Evolutionary conservation across 2,113 vertebrate genomes (phyloP).

Genomic region (Ursus arctos): DNA sequence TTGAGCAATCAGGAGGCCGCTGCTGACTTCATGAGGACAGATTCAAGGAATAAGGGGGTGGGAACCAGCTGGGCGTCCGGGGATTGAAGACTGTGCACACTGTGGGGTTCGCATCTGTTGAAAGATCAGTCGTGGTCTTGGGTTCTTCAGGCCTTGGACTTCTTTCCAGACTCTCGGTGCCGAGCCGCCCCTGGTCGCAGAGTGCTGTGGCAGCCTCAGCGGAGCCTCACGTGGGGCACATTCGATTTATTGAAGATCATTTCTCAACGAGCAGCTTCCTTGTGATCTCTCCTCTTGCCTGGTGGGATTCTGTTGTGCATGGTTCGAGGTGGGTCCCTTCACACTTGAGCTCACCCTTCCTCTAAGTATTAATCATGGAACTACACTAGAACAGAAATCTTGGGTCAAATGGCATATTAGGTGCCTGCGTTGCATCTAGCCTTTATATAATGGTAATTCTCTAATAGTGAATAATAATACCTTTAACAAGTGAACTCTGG

Average conservation of each 20-base stretch:
- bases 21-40: background rate
- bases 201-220: background rate
- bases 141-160: background rate
- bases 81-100: background rate
- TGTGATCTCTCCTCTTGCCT: background rate
- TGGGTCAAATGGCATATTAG: conserved; percentile 30
- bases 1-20: background rate
- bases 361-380: conserved; percentile 63
- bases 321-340: background rate
- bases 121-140: background rate
- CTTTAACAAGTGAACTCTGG: conserved; percentile 51
- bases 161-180: background rate
- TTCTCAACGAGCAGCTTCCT: background rate
- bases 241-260: background rate
- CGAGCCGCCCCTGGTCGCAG: background rate
- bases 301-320: background rate
- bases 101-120: too few relatives aligned
- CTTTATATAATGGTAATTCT: conserved; percentile 62
- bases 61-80: background rate
- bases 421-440: conserved; percentile 19
- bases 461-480: conserved; percentile 61
- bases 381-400: background rate
- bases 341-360: conserved; percentile 50
- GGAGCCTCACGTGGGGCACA: background rate
- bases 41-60: background rate